Percentiles rank a stretch among this genome's conserved stretches.
Conservation (phyloP, 2,797 vertebrate species). For the Etheostoma perlongum region DNA sequence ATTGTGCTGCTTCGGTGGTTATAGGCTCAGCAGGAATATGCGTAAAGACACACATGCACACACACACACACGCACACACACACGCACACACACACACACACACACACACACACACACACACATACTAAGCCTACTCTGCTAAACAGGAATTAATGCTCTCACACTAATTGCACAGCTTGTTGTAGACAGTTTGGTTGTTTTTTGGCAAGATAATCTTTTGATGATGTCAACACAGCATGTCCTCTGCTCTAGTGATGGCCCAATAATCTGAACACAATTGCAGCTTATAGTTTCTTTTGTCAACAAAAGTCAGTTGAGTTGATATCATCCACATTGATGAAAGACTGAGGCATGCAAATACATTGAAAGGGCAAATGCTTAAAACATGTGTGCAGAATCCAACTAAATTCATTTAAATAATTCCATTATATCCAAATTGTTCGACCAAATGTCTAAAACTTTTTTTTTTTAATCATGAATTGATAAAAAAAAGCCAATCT, state of each 20-base stretch:
- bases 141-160: conserved; percentile 35
- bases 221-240: conserved; percentile 3
- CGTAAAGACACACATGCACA: conserved; percentile 8
- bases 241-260: conserved; percentile 5
- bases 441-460: not conserved
- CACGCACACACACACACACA: conserved; percentile 33
- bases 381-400: not conserved
- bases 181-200: conserved; percentile 12
- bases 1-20: conserved; percentile 30
- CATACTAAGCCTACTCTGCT: not conserved
- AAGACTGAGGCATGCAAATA: not conserved
- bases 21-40: conserved; percentile 15
- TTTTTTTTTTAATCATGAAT: too few relatives aligned
- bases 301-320: not conserved
- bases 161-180: conserved; percentile 48
- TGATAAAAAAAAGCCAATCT: not conserved
- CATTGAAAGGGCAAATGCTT: not conserved
- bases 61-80: conserved; percentile 17
- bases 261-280: not conserved
- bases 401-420: not conserved
- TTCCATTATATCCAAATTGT: not conserved
- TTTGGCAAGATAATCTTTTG: conserved; percentile 18
- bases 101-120: conserved; percentile 12
- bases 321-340: not conserved
- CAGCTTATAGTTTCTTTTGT: not conserved